phyloP scores from a whole-genome alignment of 2,888 invertebrate genomes.

The Conus canariensis region DNA sequence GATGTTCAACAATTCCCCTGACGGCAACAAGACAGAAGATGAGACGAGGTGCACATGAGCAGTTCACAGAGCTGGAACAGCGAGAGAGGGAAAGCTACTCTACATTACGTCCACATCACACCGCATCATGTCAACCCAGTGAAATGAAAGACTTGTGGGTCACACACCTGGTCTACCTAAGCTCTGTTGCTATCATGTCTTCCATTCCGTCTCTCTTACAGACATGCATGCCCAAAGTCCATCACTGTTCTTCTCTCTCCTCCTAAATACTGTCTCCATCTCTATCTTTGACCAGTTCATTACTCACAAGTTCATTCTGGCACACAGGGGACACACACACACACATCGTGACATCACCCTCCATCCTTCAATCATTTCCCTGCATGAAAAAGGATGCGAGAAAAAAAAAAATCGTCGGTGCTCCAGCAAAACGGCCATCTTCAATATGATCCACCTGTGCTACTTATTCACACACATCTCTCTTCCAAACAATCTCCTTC shows the following conservation, averaged over 20 bases:
- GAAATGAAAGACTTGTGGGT: constrained; percentile 31
- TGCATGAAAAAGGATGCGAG: too few relatives aligned
- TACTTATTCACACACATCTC: too few relatives aligned
- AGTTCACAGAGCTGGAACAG: background rate
- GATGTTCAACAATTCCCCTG: background rate
- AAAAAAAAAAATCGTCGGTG: too few relatives aligned
- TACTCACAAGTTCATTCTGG: too few relatives aligned
- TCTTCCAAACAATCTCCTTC: too few relatives aligned
- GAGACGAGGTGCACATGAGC: background rate
- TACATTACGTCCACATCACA: background rate
- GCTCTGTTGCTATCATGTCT: background rate
- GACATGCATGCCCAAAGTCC: background rate
- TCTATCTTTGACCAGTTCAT: too few relatives aligned
- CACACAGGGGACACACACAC: too few relatives aligned
- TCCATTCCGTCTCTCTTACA: background rate
- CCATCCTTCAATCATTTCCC: too few relatives aligned
- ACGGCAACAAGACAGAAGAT: background rate
- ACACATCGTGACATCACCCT: too few relatives aligned
- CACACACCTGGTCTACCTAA: background rate
- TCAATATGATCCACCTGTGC: too few relatives aligned
- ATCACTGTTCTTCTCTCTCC: background rate
- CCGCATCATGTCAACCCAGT: background rate
- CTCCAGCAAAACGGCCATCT: too few relatives aligned
- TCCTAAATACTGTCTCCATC: background rate
- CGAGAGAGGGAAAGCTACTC: background rate